phyloP scores from a whole-genome alignment of 2,797 vertebrate genomes.

The Mormyrus proboscirostris region DNA sequence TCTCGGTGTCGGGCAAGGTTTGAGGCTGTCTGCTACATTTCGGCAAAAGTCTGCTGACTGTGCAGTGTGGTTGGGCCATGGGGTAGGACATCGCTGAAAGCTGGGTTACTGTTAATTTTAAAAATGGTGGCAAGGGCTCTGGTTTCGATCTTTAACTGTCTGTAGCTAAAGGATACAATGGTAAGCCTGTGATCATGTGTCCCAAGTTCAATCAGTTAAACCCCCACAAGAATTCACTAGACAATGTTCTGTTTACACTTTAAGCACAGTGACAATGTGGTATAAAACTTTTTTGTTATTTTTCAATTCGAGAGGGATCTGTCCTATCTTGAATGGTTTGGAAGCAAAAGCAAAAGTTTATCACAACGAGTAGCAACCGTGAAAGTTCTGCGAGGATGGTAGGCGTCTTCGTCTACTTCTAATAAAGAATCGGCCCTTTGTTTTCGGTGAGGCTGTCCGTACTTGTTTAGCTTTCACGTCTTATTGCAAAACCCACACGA shows the following conservation, averaged over 20 bases:
- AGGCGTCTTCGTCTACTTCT: neutral
- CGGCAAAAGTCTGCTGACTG: neutral
- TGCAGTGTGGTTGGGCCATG: neutral
- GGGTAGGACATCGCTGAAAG: neutral
- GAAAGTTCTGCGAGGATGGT: neutral
- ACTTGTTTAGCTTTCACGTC: conserved; percentile 2
- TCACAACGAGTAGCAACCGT: neutral
- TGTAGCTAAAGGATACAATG: neutral
- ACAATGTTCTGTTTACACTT: neutral
- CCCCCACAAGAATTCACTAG: neutral
- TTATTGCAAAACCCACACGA: neutral
- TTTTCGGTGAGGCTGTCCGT: neutral
- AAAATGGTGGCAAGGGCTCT: neutral
- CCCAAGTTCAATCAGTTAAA: neutral
- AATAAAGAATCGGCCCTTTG: neutral
- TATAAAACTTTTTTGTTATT: neutral
- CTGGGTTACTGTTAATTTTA: neutral
- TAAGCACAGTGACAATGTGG: neutral
- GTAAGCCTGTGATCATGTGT: neutral
- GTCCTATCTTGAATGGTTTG: neutral
- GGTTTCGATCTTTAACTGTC: neutral
- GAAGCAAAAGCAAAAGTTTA: neutral
- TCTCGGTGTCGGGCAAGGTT: neutral
- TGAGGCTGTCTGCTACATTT: neutral
- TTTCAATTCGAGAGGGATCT: neutral